phyloP scores from a whole-genome alignment of 2,113 vertebrate species.

The Pavo muticus region DNA sequence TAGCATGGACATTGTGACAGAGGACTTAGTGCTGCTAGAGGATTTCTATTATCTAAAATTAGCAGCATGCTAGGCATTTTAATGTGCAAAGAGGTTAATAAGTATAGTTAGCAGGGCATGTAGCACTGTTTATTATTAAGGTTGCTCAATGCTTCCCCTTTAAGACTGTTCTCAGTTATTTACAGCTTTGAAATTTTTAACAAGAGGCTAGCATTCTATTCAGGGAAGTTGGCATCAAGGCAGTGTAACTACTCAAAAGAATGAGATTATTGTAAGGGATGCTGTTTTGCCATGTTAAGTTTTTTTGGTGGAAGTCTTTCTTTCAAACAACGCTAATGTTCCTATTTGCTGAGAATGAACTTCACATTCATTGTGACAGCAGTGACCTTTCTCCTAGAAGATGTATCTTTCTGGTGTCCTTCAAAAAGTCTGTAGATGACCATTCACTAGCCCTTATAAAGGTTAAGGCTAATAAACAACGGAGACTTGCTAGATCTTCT shows the following conservation, averaged over 20 bases:
- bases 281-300: neutral
- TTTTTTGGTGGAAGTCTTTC: neutral
- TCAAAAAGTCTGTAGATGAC: neutral
- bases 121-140: neutral
- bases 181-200: neutral
- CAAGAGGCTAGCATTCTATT: neutral
- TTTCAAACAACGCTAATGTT: neutral
- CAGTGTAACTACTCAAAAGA: neutral
- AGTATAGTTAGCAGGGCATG: conserved; percentile 19
- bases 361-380: neutral
- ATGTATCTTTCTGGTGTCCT: neutral
- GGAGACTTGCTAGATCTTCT: neutral
- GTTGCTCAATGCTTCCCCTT: conserved; percentile 25
- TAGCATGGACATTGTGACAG: conserved; percentile 49
- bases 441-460: neutral
- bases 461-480: neutral
- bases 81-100: conserved; percentile 36
- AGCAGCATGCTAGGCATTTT: conserved; percentile 46
- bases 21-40: conserved; percentile 32
- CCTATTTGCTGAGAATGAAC: neutral
- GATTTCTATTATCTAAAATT: conserved; percentile 61
- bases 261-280: neutral
- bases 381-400: neutral
- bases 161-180: neutral
- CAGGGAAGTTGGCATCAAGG: neutral